These are phyloP conservation scores for Sphinx pinastri DNA, from an alignment of 2,888 invertebrate species.

Conservation along the genomic window DNA sequence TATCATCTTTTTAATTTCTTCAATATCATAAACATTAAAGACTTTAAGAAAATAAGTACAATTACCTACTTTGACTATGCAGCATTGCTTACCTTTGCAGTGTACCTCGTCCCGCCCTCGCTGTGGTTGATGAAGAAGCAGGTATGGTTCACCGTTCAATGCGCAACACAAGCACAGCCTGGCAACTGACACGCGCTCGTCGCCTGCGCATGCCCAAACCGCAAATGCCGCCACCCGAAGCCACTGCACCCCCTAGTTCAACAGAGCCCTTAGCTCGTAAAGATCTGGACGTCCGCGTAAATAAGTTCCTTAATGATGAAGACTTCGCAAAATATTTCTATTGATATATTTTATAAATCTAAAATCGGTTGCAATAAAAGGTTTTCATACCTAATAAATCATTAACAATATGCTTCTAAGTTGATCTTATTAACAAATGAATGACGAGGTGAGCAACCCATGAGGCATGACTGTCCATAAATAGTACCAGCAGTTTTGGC, in stretches of 20 bases:
- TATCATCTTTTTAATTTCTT: no score
- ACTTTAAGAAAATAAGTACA: no score
- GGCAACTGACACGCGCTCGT: constrained; percentile 74
- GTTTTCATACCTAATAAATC: not conserved
- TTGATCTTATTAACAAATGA: not conserved
- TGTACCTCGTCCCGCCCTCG: constrained; percentile 59
- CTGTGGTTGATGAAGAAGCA: constrained; percentile 58
- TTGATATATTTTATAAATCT: not conserved
- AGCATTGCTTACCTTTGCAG: constrained; percentile 44
- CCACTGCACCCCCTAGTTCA: constrained; percentile 60
- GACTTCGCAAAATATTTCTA: not conserved
- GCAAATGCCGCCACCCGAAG: constrained; percentile 59
- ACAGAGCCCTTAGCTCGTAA: constrained; percentile 64
- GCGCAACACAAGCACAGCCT: constrained; percentile 63
- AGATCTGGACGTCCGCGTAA: constrained; percentile 67
- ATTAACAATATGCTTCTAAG: not conserved
- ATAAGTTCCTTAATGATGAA: constrained; percentile 56
- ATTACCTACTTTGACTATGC: not conserved
- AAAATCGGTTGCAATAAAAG: not conserved
- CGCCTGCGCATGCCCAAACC: constrained; percentile 66
- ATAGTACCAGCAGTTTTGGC: no score
- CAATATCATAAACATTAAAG: no score
- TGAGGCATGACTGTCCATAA: no score
- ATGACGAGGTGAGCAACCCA: no score
- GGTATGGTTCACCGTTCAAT: constrained; percentile 53